These are phyloP conservation scores for Phalacrocorax carbo DNA, from an alignment of 2,113 vertebrate species.

Conservation along the genomic window DNA sequence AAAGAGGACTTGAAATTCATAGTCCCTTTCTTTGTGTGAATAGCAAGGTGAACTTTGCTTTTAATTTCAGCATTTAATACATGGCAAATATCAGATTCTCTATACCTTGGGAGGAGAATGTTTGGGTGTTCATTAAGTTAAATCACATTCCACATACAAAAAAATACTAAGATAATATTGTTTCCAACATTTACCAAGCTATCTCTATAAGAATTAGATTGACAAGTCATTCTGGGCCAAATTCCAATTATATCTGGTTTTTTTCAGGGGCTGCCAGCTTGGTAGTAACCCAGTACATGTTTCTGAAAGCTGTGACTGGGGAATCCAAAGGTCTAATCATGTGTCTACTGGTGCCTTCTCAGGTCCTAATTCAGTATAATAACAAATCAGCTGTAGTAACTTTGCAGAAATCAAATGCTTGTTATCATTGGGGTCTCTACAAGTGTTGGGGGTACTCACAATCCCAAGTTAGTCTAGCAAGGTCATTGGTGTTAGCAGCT, in stretches of 20 bases:
- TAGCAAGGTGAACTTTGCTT: constrained; percentile 1
- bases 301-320: neutral
- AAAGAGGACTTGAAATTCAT: neutral
- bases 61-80: neutral
- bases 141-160: neutral
- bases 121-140: neutral
- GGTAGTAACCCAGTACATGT: neutral
- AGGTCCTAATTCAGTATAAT: neutral
- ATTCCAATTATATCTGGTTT: neutral
- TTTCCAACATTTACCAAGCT: neutral
- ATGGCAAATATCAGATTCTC: neutral
- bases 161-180: neutral
- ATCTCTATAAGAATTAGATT: neutral
- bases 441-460: neutral
- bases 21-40: neutral
- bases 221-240: neutral
- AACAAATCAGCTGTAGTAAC: neutral
- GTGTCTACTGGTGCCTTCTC: neutral
- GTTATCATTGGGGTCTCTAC: accelerated
- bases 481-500: neutral
- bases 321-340: neutral
- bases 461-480: neutral
- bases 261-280: neutral
- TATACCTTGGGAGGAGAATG: neutral
- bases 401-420: neutral